phyloP scores from a whole-genome alignment of 2,113 vertebrate species.

The Neofelis nebulosa region DNA sequence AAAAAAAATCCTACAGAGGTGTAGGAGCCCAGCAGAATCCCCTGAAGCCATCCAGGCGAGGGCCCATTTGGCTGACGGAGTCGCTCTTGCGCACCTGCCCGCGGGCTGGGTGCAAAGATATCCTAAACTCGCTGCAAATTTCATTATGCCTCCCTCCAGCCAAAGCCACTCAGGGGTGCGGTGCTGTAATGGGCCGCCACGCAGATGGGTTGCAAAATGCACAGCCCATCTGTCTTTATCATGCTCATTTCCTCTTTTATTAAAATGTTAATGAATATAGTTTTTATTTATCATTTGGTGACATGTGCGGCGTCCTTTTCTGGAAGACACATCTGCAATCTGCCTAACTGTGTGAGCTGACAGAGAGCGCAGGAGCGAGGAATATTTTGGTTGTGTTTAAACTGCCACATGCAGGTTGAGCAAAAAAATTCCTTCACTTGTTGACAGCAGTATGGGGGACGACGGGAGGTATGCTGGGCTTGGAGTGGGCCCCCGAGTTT shows the following conservation, averaged over 20 bases:
- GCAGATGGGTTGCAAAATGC: slow-evolving; percentile 84
- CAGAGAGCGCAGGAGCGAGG: slow-evolving; percentile 60
- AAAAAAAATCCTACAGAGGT: accelerated
- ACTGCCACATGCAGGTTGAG: slow-evolving; percentile 39
- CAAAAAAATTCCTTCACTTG: neutral
- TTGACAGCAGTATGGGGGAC: accelerated
- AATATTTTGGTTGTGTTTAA: slow-evolving; percentile 9
- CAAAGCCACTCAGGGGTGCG: slow-evolving; percentile 80
- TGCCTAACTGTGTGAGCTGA: slow-evolving; percentile 74
- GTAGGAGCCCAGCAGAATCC: slow-evolving; percentile 34
- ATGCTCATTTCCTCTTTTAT: slow-evolving; percentile 86
- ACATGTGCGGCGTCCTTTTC: slow-evolving; percentile 82
- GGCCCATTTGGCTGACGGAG: slow-evolving; percentile 70
- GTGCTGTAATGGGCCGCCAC: slow-evolving; percentile 78
- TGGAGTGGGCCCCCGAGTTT: neutral
- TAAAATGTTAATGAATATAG: slow-evolving; percentile 88
- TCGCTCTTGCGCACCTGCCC: slow-evolving; percentile 74
- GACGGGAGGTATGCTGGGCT: neutral
- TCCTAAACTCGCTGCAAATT: slow-evolving; percentile 66
- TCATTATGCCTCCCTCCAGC: slow-evolving; percentile 78
- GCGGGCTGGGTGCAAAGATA: slow-evolving; percentile 69
- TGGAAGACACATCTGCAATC: slow-evolving; percentile 79
- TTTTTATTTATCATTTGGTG: slow-evolving; percentile 86
- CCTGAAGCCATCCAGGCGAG: slow-evolving; percentile 57
- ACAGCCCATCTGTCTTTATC: slow-evolving; percentile 86